These are phyloP conservation scores for Pygoscelis antarcticus DNA, from an alignment of 2,113 vertebrate genomes.

Conservation along the genomic window DNA sequence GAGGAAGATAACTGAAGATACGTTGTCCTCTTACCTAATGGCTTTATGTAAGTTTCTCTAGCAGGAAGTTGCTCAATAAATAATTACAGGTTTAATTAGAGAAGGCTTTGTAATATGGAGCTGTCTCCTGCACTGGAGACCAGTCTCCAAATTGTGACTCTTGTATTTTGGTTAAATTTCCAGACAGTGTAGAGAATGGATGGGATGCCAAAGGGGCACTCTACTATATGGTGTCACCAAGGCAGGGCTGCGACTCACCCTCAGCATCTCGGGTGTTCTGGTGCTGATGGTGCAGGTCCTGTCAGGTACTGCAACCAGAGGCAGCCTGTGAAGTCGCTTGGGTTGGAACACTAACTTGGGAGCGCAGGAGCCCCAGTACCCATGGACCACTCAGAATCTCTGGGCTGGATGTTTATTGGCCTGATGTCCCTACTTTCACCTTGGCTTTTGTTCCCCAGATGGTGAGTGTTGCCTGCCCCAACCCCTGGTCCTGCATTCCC, in stretches of 20 bases:
- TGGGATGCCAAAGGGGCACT: background rate
- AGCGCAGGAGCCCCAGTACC: background rate
- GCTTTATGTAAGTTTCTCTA: slow-evolving; percentile 26
- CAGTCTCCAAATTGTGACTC: background rate
- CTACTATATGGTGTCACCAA: background rate
- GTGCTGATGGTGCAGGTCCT: background rate
- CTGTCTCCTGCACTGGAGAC: background rate
- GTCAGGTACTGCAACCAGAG: accelerated
- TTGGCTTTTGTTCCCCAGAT: accelerated
- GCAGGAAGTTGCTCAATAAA: slow-evolving; percentile 53
- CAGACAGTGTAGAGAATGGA: accelerated
- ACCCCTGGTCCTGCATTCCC: accelerated
- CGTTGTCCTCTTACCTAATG: background rate
- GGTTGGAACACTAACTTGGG: background rate
- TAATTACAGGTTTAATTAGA: slow-evolving; percentile 30
- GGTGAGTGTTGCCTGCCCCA: background rate
- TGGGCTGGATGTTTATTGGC: background rate
- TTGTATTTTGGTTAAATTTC: background rate
- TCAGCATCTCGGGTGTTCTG: accelerated
- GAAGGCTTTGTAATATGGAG: background rate
- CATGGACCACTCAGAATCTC: background rate
- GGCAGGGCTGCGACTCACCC: background rate
- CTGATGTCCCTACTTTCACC: background rate
- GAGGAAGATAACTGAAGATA: background rate
- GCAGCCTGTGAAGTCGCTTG: background rate